Evolutionary conservation across 2,113 vertebrate species (phyloP), one percentile per base, ranked within the genome.

Genomic region (Limanda limanda): DNA sequence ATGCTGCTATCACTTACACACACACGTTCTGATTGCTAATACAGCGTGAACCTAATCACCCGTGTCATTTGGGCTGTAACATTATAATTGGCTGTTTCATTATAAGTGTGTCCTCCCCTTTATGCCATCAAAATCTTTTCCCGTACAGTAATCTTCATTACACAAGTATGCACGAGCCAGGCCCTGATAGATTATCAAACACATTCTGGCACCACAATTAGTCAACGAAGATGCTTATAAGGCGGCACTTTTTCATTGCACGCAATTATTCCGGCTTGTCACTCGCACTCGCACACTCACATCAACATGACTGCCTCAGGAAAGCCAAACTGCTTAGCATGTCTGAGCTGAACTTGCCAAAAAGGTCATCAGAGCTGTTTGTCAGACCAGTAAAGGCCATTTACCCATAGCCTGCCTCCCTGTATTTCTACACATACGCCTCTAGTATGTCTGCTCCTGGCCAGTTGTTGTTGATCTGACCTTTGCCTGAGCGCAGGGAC

Each of bases 321-420:
- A 63, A 84, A 63, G 24, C 48, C 37, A 11, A 57, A 45, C 27
- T 60, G 67, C 69, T 80, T 75, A 25, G 64, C 57, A 61, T 80
- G 83, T 78, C 71, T 56, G 55, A 62, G 60, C 35, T 40, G 37
- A 75, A 77, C 74, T 27, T 1, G 17, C n/a, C 61, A 47, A 18
- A 24, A 91, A 90, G 90, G 85, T 91, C 83, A 87, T 14, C 1
- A 4, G 51, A 67, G 77, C 52, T 73, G 77, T 86, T 88, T 76
- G 83, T 86, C 79, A 74, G 70, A 67, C 12, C 73, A 81, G 78
- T 76, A 90, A 88, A 86, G 86, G 85, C 55, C 85, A 83, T 48
- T 47, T 18, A 18, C 47, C 18, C 51, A 15, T 58, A 58, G 27
- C 27, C 9, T 31, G 55, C 27, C 42, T 61, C 40, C 31, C 15